Base-by-base conservation (phyloP, 1,140 invertebrate species). In the Cydia amplana region DNA sequence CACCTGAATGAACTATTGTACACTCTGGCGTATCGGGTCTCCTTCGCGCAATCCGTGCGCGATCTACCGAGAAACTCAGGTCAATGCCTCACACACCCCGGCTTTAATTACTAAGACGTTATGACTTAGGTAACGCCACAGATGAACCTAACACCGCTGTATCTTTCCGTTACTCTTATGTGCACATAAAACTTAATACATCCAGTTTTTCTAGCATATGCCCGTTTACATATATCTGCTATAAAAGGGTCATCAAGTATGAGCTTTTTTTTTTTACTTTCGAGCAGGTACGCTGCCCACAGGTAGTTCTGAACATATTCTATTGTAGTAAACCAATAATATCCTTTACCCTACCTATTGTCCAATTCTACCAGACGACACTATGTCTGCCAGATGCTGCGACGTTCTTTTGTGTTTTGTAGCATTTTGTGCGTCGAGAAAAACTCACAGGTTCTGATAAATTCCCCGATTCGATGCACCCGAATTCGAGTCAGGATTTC, bases 361-460 rank as follows among this genome's bases (percentile, higher is more conserved):
- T 78, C 74, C 46, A 80, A 78, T 75, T 75, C 25, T 46, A 73
- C 36, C 74, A 77, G 85, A 84, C 84, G 87, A 85, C 87, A 83
- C 80, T 60, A 70, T 79, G 87, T 88, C 87, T 88, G 80, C 83
- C 84, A 87, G 85, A 87, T 87, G 85, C 80, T 86, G 85, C 79
- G 76, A 70, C 36, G 75, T 28, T 36, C 79, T 72, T 82, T 85
- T 86, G 79, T 84, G 74, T 81, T 77, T 73, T 75, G 20, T 10
- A 70, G 73, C 64, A 60, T 46, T 70, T 32, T 49, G 64, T 36
- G 43, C n/a, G 40, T 51, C 23, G 73, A 77, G 40, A 83, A 81
- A 80, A 81, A 77, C 72, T 46, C 36, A 63, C 73, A 74, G 25
- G 79, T 85, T 87, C 84, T 76, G 28, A 78, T 81, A 85, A 86